Conservation (phyloP, 2,113 vertebrate species). For the Picathartes gymnocephalus region DNA sequence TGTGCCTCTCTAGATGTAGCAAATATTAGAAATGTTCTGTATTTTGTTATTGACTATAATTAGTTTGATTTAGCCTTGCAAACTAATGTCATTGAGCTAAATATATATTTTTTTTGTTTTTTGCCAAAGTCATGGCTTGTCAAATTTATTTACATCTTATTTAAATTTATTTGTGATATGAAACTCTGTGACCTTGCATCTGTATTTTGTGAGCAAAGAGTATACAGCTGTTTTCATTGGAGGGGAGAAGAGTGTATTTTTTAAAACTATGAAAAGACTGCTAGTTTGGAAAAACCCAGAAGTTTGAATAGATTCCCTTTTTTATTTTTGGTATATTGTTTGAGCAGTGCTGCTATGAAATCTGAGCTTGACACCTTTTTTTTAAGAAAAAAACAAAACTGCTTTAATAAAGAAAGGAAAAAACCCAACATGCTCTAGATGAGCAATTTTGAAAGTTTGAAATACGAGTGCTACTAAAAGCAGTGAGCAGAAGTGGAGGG, state of each 20-base stretch:
- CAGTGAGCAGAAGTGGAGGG: constrained; percentile 25
- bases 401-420: background rate
- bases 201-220: constrained; percentile 63
- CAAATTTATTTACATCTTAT: constrained; percentile 75
- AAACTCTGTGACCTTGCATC: constrained; percentile 73
- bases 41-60: constrained; percentile 83
- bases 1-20: constrained; percentile 89
- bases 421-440: background rate
- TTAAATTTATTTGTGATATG: constrained; percentile 77
- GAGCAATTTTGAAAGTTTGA: background rate
- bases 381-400: background rate
- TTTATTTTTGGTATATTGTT: constrained; percentile 50
- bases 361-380: constrained; percentile 12
- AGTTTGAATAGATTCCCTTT: constrained; percentile 19
- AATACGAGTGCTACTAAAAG: background rate
- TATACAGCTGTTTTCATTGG: constrained; percentile 38
- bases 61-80: constrained; percentile 81
- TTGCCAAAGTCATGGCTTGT: constrained; percentile 86
- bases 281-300: constrained; percentile 40
- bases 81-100: constrained; percentile 85
- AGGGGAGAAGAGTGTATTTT: constrained; percentile 39
- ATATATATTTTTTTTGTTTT: constrained; percentile 71
- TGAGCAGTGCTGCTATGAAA: constrained; percentile 72
- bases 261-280: constrained; percentile 10
- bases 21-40: constrained; percentile 80